phyloP scores from a whole-genome alignment of 1,140 invertebrate species.

The Nilaparvata lugens region DNA sequence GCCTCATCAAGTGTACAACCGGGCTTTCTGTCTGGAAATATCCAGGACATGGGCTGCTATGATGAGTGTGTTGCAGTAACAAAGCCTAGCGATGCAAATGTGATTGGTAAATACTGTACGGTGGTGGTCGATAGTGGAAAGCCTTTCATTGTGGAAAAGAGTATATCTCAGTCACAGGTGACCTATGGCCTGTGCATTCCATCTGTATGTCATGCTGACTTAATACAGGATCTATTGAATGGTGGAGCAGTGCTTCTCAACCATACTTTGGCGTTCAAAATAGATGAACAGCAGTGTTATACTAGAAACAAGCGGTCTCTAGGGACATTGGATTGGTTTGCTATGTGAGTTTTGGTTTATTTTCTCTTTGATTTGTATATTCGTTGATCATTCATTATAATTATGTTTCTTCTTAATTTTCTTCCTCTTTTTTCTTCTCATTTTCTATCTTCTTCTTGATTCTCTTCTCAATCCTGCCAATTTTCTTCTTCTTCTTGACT shows the following conservation, averaged over 20 bases:
- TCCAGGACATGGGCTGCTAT: background rate
- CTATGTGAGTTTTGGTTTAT: constrained; percentile 7
- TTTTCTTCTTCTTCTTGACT: no score
- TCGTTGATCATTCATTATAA: no score
- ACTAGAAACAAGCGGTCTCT: background rate
- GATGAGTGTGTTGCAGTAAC: background rate
- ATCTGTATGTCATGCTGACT: background rate
- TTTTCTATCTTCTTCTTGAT: no score
- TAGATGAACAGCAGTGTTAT: background rate
- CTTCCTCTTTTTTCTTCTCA: no score
- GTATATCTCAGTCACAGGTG: background rate
- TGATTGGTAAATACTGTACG: background rate
- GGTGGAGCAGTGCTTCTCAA: background rate
- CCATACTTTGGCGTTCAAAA: background rate
- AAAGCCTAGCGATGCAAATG: background rate
- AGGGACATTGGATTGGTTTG: background rate
- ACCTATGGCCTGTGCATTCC: background rate
- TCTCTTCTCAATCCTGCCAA: no score
- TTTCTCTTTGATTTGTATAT: no score
- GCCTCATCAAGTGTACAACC: constrained; percentile 2
- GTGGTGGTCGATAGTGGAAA: background rate
- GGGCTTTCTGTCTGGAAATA: background rate
- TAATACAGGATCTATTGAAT: background rate
- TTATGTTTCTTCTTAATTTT: no score
- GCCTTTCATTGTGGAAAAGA: background rate